Conservation (phyloP, 2,113 vertebrate genomes). For the Hylia prasina region DNA sequence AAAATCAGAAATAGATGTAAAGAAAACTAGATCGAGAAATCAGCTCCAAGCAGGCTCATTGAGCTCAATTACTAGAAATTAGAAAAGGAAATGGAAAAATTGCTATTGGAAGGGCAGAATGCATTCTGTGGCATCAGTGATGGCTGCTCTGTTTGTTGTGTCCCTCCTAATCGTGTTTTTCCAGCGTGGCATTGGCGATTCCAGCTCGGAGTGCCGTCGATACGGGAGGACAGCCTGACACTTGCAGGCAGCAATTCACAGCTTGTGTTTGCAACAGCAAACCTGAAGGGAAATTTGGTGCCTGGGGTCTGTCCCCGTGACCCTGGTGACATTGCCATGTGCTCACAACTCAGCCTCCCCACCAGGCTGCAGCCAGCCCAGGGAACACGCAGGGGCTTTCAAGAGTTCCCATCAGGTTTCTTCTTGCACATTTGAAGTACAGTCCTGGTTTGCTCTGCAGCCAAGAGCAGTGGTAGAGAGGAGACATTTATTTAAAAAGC, state of each 20-base stretch:
- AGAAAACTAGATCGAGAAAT: conserved; percentile 42
- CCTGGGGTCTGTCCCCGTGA: not conserved
- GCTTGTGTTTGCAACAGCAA: not conserved
- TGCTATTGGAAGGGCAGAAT: not conserved
- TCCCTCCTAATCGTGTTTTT: not conserved
- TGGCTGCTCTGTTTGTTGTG: not conserved
- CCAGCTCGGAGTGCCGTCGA: not conserved
- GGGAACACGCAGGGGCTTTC: not conserved
- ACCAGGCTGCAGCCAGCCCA: not conserved
- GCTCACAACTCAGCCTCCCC: not conserved
- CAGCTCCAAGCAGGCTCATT: conserved; percentile 42
- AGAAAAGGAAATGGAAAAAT: conserved; percentile 54
- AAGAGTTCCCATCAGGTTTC: not conserved
- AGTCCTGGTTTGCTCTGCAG: not conserved
- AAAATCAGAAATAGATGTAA: conserved; percentile 46
- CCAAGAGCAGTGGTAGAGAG: not conserved
- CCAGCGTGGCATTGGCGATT: not conserved
- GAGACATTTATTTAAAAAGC: not conserved
- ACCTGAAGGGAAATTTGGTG: not conserved
- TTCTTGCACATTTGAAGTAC: not conserved
- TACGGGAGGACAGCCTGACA: not conserved
- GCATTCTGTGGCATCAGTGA: not conserved
- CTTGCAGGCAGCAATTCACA: not conserved
- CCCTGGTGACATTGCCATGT: not conserved
- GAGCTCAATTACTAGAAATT: conserved; percentile 60